Conservation (phyloP, 2,888 invertebrate species). For the Sarcophaga rosellei region DNA sequence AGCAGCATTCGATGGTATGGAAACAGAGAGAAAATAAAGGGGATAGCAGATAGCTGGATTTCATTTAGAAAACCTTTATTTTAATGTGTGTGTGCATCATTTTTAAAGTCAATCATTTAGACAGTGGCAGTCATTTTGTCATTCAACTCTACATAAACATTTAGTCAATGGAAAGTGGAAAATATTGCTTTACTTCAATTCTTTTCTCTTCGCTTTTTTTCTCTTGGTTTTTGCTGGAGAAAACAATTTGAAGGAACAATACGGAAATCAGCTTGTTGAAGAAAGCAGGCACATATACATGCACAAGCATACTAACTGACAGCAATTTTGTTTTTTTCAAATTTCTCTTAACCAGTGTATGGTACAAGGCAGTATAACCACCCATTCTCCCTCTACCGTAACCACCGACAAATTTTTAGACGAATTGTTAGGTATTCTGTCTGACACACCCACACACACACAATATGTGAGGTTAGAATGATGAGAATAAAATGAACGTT, state of each 20-base stretch:
- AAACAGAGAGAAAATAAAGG: background rate
- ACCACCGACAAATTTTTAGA: background rate
- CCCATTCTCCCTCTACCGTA: background rate
- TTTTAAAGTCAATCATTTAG: slow-evolving; percentile 45
- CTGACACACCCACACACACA: background rate
- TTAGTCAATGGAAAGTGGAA: slow-evolving; percentile 24
- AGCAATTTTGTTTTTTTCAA: background rate
- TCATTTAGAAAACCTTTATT: background rate
- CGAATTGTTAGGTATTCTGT: background rate
- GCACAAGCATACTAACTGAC: slow-evolving; percentile 2
- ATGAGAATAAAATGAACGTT: slow-evolving; percentile 41
- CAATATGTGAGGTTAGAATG: slow-evolving; percentile 45
- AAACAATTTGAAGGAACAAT: background rate
- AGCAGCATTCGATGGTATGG: background rate
- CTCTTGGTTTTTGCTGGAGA: background rate
- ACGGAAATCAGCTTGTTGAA: background rate
- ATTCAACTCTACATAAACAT: slow-evolving; percentile 41
- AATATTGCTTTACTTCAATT: background rate
- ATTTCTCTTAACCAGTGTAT: background rate
- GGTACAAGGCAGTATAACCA: background rate
- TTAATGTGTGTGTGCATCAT: background rate
- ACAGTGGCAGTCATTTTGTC: slow-evolving; percentile 52
- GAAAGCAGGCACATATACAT: background rate
- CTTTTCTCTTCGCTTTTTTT: background rate
- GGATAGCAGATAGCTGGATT: background rate